Conservation (phyloP, 2,797 vertebrate genomes). For the Potorous gilbertii region DNA sequence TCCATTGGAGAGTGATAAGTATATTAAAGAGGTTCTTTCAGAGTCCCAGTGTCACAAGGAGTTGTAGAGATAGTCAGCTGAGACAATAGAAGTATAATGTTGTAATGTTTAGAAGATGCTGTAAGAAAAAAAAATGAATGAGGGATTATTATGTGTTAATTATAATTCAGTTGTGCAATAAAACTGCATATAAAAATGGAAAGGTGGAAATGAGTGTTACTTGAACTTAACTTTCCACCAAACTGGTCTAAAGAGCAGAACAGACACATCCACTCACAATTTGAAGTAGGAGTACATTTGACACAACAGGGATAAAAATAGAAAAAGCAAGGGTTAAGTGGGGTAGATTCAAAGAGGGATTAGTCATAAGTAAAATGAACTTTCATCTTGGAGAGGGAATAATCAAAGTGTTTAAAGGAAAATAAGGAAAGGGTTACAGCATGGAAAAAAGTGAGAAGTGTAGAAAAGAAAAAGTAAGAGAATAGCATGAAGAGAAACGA, state of each 20-base stretch:
- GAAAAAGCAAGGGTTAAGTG: background rate
- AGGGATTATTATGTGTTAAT: too few species aligned
- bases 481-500: background rate
- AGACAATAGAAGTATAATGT: background rate
- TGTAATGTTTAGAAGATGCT: background rate
- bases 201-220: background rate
- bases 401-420: background rate
- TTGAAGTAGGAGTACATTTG: background rate
- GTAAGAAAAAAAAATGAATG: background rate
- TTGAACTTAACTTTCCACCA: background rate
- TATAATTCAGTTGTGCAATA: background rate
- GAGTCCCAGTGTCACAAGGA: background rate
- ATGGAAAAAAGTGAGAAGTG: background rate
- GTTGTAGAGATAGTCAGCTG: background rate
- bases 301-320: background rate
- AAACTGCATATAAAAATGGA: background rate
- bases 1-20: background rate
- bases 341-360: background rate
- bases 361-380: background rate
- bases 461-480: background rate
- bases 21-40: background rate
- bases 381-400: background rate
- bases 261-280: background rate
- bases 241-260: background rate
- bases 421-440: background rate